Conservation (phyloP, 2,797 vertebrate species). For the Coranthus polyacanthus region DNA sequence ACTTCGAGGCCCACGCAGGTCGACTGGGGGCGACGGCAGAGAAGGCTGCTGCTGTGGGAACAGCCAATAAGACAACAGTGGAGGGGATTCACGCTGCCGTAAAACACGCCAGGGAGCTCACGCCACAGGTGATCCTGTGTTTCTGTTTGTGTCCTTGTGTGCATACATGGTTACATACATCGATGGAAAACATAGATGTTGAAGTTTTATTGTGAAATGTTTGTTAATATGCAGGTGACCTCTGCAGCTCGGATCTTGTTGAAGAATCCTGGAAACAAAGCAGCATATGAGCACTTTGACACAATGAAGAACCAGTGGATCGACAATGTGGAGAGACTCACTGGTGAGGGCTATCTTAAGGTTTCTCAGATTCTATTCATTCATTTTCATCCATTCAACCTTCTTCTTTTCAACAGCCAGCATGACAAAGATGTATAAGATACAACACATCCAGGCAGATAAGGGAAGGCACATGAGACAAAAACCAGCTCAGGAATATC, state of each 20-base stretch:
- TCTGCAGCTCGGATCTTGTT: conserved; percentile 95
- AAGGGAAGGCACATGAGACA: too few relatives aligned
- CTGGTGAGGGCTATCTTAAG: conserved; percentile 81
- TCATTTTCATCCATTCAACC: too few relatives aligned
- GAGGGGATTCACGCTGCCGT: conserved; percentile 96
- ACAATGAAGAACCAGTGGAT: conserved; percentile 99
- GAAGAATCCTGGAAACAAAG: conserved; percentile 97
- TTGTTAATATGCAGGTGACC: conserved; percentile 87
- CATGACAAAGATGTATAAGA: too few relatives aligned
- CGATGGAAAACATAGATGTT: neutral
- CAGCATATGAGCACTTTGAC: conserved; percentile 98
- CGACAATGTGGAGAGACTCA: conserved; percentile 98
- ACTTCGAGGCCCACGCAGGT: conserved; percentile 95
- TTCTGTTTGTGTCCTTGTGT: conserved; percentile 1
- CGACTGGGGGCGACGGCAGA: conserved; percentile 94
- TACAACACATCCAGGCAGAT: too few relatives aligned
- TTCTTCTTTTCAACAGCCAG: too few relatives aligned
- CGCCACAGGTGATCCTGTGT: conserved; percentile 90
- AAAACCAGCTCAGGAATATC: too few relatives aligned
- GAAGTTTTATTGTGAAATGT: conserved; percentile 5
- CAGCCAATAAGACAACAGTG: conserved; percentile 96
- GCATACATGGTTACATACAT: conserved; percentile 2
- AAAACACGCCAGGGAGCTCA: conserved; percentile 95
- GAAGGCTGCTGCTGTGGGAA: conserved; percentile 96
- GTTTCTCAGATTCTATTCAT: neutral